Evolutionary conservation across 2,797 vertebrate genomes (phyloP).

Genomic region (Nyctibius grandis): DNA sequence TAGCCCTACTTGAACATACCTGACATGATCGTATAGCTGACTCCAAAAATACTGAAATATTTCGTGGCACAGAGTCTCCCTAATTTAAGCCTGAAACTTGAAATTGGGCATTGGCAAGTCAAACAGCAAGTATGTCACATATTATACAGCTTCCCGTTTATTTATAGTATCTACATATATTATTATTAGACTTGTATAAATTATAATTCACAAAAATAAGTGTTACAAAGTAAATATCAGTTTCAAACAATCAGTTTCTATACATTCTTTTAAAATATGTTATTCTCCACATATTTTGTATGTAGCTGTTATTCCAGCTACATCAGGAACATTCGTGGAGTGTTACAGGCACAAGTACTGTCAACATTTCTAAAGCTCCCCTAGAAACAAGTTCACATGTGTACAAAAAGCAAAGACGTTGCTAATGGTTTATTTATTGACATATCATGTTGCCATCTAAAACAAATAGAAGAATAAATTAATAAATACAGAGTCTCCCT

Average conservation of each 20-base stretch:
- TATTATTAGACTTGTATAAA: background rate
- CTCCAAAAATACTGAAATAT: background rate
- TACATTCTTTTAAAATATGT: background rate
- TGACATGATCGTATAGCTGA: rapidly evolving
- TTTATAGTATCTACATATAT: background rate
- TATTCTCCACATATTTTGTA: background rate
- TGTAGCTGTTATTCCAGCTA: too few relatives aligned
- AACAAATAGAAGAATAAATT: background rate
- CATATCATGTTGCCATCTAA: background rate
- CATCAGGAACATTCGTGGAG: background rate
- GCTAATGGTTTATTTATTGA: background rate
- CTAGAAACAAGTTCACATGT: background rate
- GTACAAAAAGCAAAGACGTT: background rate
- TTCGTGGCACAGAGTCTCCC: background rate
- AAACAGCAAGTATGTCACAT: background rate
- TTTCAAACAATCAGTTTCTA: background rate
- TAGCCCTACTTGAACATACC: background rate
- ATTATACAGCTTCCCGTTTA: background rate
- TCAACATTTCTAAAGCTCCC: background rate
- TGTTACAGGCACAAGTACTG: background rate
- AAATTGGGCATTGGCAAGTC: background rate
- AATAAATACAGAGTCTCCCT: background rate
- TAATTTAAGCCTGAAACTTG: background rate
- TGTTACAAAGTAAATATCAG: background rate
- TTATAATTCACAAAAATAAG: background rate